Evolutionary conservation across 2,113 vertebrate species (phyloP), one percentile per base, ranked within the genome.

Genomic region (Ceyx melanurus): DNA sequence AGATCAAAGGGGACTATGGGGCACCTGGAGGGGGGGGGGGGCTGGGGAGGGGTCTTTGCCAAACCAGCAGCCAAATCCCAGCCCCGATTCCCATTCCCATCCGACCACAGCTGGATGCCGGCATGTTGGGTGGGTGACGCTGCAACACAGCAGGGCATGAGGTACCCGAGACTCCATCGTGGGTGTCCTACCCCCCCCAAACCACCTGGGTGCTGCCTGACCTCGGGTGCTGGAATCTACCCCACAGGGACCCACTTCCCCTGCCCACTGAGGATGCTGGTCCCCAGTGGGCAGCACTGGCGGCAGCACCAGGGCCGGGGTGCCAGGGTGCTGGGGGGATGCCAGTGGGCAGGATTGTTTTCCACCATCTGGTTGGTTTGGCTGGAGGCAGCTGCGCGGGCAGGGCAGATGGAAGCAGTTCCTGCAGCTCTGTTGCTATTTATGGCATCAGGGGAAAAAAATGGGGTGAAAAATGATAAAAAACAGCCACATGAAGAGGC

Each of bases 211-310:
- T 23, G n/a, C 16, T 62, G 33, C 15, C 11, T 28, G 5, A 5
- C 16, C 13, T 14, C 19, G 18, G 40, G 14, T 15, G 33, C 28
- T 43, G 7, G 22, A 18, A 15, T n/a, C 40, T 29, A 4, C 28
- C 13, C 29, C 54, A 2, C 26, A 2, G 6, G 67, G n/a, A 29
- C 5, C 65, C n/a, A 0, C 2, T 5, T n/a, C 28, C 35, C 29
- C 3, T 1, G 2, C 33, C 28, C 0, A 37, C 0, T 1, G 9
- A 33, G 46, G 20, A 9, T 5, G 5, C 16, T 3, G 10, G 8
- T 62, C 43, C 60, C 15, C 29, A 1, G 0, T 0, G 45, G 72
- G 48, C 46, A 35, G 5, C 3, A 10, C 43, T 33, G 68, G 50
- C 35, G 3, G 20, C 58, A 46, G 48, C 2, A 2, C 22, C 17